Evolutionary conservation across 2,113 vertebrate genomes (phyloP), one percentile per base, ranked within the genome.

Genomic region (Cisticola juncidis): DNA sequence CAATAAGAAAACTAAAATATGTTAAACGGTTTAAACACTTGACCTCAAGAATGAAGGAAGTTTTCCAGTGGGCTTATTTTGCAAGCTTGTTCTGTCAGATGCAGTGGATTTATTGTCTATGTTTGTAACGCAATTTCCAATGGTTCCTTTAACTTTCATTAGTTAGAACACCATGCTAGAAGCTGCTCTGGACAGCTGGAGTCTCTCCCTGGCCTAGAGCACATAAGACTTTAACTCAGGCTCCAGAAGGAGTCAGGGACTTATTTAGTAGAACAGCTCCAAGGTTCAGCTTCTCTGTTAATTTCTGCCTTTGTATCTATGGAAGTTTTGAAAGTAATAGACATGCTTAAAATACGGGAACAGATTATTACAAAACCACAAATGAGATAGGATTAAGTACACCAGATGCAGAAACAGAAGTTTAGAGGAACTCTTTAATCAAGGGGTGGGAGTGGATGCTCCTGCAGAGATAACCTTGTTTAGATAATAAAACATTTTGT

Each of bases 361-460:
- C 89, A 91, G 45, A 69, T 73, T 4, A 91, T 82, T 91, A 65
- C 74, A 51, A 96, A 94, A 91, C 91, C 94, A 84, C 92, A 88
- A 95, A 88, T 73, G 76, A 94, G 86, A 89, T 64, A 95, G 82
- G 81, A 95, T 58, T 68, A 93, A 79, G 44, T 90, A 68, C 69
- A 91, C 53, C 61, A 90, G 66, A 90, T 93, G 66, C 50, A 82
- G 65, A 76, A 82, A 66, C 22, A 47, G 90, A 92, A 86, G 70
- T 89, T 95, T 72, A 81, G 79, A 92, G 80, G 85, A 83, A 91
- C 82, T 76, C 85, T 93, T 95, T 95, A 97, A 95, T 90, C 93
- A 91, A 94, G 78, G 26, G 35, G 25, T 80, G 65, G 86, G 88
- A 92, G 84, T 83, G 50, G 71, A 81, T 93, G 83, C n/a, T 94